phyloP scores from a whole-genome alignment of 2,113 vertebrate genomes.

The Microtus ochrogaster region DNA sequence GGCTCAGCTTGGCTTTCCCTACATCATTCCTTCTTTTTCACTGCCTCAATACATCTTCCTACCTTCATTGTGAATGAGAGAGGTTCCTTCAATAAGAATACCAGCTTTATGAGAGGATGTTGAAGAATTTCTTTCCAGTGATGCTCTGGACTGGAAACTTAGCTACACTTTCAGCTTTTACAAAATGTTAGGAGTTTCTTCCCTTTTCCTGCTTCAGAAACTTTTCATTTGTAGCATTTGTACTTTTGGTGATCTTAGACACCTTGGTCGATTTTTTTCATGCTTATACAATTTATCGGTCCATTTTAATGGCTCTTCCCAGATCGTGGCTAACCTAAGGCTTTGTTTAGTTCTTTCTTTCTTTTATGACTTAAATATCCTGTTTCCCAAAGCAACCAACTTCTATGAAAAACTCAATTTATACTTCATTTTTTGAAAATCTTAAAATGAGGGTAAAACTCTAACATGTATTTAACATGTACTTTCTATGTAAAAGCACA shows the following conservation, averaged over 20 bases:
- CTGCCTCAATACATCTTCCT: background rate
- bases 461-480: background rate
- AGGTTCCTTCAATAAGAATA: background rate
- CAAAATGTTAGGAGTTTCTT: background rate
- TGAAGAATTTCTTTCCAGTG: background rate
- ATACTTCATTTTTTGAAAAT: constrained; percentile 32
- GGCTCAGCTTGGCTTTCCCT: background rate
- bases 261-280: background rate
- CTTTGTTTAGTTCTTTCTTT: background rate
- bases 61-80: background rate
- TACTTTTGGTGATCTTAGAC: constrained; percentile 28
- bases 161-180: background rate
- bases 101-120: background rate
- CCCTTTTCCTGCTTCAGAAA: background rate
- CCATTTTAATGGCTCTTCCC: background rate
- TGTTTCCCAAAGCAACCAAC: background rate
- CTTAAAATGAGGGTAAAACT: background rate
- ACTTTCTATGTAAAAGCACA: background rate
- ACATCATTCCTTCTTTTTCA: background rate
- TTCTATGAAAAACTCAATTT: constrained; percentile 22
- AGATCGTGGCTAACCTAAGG: background rate
- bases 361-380: background rate
- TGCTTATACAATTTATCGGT: background rate
- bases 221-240: background rate
- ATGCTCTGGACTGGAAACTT: background rate